Evolutionary conservation across 2,113 vertebrate genomes (phyloP), one percentile per base, ranked within the genome.

Genomic region (Empidonax traillii): DNA sequence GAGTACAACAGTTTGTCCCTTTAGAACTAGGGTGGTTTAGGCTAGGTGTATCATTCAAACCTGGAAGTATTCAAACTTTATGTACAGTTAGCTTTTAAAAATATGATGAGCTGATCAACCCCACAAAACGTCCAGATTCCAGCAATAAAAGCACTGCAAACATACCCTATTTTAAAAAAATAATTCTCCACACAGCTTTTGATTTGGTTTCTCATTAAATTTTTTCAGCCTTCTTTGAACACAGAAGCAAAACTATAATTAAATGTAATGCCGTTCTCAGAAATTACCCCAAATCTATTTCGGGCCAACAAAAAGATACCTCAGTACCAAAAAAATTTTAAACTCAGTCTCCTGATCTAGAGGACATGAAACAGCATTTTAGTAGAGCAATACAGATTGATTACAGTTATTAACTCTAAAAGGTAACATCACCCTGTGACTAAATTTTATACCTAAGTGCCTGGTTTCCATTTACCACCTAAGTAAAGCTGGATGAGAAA

Each of bases 381-480:
- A 33, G n/a, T 52, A 4, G 4, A 86, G 85, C 77, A 91, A 78
- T 74, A 77, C 25, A 85, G 68, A 85, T 17, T 59, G n/a, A 83
- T 84, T 82, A 73, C 74, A 81, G 51, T 46, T 86, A 83, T 78
- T 88, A 84, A 72, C 56, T 89, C 76, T 1, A 3, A 90, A 94
- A 93, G 52, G 82, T 91, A 91, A 80, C 83, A 84, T 93, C 79
- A 90, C 75, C 86, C 66, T 59, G 10, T 52, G 61, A 89, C 76
- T 84, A 28, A 28, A 74, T 93, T 97, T 92, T 89, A 91, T 75
- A 69, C 31, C 84, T n/a, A 95, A 95, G 93, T 81, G 86, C 73
- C 61, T 52, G 80, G 94, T 96, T 96, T 97, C 93, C 68, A 81
- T 90, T 97, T 95, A 91, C 87, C 59, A 46, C 63, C 78, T 96